Base-by-base conservation (phyloP, 1,140 invertebrate genomes). In the Microplitis demolitor region DNA sequence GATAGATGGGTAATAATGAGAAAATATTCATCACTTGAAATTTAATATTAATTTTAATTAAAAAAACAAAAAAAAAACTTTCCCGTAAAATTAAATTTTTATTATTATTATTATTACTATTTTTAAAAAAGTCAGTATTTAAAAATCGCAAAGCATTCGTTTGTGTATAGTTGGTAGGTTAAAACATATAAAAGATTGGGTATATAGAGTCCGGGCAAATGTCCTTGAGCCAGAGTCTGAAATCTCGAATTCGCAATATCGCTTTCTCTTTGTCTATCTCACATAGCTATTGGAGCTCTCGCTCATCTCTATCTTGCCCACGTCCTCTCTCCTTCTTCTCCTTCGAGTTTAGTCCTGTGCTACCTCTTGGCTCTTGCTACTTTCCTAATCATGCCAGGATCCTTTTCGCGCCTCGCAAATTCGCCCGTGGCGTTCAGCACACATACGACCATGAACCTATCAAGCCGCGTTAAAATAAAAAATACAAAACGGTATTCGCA, bases 41-140 rank as follows among this genome's bases (percentile, higher is more conserved):
- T 85, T 85, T 84, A 84, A 86, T 86, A 86, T 84, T 85, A 84
- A 85, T 85, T 79, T 79, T 74, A 76, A 78, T 83, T 83, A 79
- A 84, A 84, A 68, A 83, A 81, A 82, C 78, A 83, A 82, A 79
- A 66, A 76, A 80, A 75, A 63, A 75, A 70, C 77, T 76, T 79
- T 79, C 60, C 51, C 56, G 45, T 37, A 13, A 60, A 56, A 69
- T 54, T 64, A n/a, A 71, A 31, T 63, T 71, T 63, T 60, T 35
- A 14, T 37, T 34, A 62, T 62, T 9, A 45, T 45, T 45, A 45
- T 37, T 34, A 62, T 62, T 9, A 45, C 6, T 45, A 45, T 9
- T 9, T 9, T 45, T 11, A 45, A 45, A 66, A 11, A 4, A 34
- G 13, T 24, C n/a, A 54, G 37, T 61, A 34, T 39, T 67, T 35